Evolutionary conservation across 2,113 vertebrate species (phyloP), one percentile per base, ranked within the genome.

Genomic region (Psammodynastes pulverulentus): DNA sequence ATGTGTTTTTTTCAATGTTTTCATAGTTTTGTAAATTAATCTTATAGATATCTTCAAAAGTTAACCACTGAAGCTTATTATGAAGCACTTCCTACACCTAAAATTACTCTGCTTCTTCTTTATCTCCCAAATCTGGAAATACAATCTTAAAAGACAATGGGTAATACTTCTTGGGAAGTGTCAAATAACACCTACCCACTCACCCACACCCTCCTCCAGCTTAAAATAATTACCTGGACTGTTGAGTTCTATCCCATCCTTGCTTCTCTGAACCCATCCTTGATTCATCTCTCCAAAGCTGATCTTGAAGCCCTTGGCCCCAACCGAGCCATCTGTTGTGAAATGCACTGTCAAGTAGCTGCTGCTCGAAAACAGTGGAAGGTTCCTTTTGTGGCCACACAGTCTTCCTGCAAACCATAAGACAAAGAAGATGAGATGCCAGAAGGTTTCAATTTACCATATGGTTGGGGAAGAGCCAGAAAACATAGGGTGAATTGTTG

Each of bases 231-330:
- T 51, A 72, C 23, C 0, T 0, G 52, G 86, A 17, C 54, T 91
- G 54, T 90, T 56, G 43, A 93, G 54, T 94, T 92, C 91, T 85
- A 45, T 67, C 23, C 79, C 88, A 51, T 51, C 67, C 67, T 62
- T 85, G 34, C 24, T 94, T 34, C 84, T 91, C 92, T 17, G 54
- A 53, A 58, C 48, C 87, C 34, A 34, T 51, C 93, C 23, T 53
- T 46, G 67, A 85, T 85, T 8, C 21, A 91, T 1, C 6, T 86
- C 90, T 54, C 54, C 86, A 72, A 89, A 93, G 17, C 89, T 45
- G 67, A 94, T 93, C 88, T 84, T 90, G 91, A 96, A 94, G 12
- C 92, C 84, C 58, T 87, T 48, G n/a, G 67, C n/a, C 53, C 43
- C 51, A 9, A 93, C 67, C 9, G 88, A 89, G 86, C 52, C 48